These are phyloP conservation scores for Telmatochromis bifrenatus DNA, from an alignment of 2,113 vertebrate species.

Conservation along the genomic window DNA sequence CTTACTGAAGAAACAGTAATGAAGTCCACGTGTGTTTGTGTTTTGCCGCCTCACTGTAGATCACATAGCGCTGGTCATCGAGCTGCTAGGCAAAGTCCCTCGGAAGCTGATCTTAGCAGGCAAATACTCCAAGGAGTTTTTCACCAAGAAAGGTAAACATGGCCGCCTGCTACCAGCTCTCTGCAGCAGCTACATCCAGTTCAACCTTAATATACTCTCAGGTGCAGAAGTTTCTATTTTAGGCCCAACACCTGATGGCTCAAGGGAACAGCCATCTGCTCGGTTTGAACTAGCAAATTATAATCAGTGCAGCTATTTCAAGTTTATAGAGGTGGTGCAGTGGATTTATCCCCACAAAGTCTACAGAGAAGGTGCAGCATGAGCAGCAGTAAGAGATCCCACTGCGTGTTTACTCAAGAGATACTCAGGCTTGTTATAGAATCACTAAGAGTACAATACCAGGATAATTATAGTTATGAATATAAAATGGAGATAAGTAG, in stretches of 20 bases:
- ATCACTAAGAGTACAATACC: background rate
- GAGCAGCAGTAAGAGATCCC: background rate
- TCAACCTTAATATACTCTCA: background rate
- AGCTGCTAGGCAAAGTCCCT: constrained; percentile 94
- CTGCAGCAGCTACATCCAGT: background rate
- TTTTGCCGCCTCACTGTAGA: constrained; percentile 65
- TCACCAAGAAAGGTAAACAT: constrained; percentile 96
- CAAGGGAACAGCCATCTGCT: constrained; percentile 21
- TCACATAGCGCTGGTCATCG: constrained; percentile 97
- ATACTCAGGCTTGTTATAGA: background rate
- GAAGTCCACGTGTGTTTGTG: constrained; percentile 14
- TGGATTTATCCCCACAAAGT: background rate
- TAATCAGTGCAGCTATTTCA: background rate
- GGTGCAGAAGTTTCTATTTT: background rate
- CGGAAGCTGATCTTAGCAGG: constrained; percentile 91
- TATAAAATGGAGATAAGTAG: background rate
- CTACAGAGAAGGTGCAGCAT: background rate
- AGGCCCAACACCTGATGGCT: background rate
- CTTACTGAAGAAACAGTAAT: background rate
- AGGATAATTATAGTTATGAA: background rate
- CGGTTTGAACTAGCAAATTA: background rate
- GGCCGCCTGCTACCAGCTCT: background rate
- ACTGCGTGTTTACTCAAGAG: background rate
- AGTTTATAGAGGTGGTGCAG: background rate
- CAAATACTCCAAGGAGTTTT: constrained; percentile 98